Evolutionary conservation across 2,113 vertebrate genomes (phyloP), one percentile per base, ranked within the genome.

Genomic region (Anseranas semipalmata): DNA sequence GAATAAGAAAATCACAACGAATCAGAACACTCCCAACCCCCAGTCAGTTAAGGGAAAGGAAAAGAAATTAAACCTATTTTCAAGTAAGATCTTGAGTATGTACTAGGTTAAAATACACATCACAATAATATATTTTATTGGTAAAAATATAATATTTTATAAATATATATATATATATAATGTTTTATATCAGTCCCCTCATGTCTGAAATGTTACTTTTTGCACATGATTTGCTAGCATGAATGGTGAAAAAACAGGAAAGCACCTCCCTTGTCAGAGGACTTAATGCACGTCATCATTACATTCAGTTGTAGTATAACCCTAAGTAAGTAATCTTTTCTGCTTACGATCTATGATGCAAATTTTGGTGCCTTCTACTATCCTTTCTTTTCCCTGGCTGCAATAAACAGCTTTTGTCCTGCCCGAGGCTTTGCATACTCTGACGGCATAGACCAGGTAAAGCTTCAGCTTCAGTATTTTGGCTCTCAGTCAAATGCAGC

Each of bases 401-500:
- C 4, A 6, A 50, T 30, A 78, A 60, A 48, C 22, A 43, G 4
- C 17, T 80, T 83, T 53, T 66, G 15, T n/a, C 32, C 56, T 62
- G 2, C 0, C 0, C 39, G 46, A 84, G 33, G 9, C 19, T 82
- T 83, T 3, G 0, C 21, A 65, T 16, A 7, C 20, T 27, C 30
- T 74, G 24, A 74, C n/a, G 59, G 6, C 19, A n/a, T 2, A 35
- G 21, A 32, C 6, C 30, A 86, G 43, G n/a, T 72, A 73, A 56
- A 59, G 70, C 28, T 71, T 75, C 45, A 72, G 5, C 5, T 62
- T 66, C 8, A 46, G 12, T 41, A 8, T 75, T 84, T 81, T 2
- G 1, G 6, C 46, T 72, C 62, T 73, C 13, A 43, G 52, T 45
- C 39, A 83, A 28, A 50, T 53, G 35, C 33, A 80, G 53, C 6